A percentile compares a stretch with the other conserved stretches of the same genome.
Evolutionary conservation across 2,797 vertebrate genomes (phyloP).

Genomic region (Anguilla marmorata): DNA sequence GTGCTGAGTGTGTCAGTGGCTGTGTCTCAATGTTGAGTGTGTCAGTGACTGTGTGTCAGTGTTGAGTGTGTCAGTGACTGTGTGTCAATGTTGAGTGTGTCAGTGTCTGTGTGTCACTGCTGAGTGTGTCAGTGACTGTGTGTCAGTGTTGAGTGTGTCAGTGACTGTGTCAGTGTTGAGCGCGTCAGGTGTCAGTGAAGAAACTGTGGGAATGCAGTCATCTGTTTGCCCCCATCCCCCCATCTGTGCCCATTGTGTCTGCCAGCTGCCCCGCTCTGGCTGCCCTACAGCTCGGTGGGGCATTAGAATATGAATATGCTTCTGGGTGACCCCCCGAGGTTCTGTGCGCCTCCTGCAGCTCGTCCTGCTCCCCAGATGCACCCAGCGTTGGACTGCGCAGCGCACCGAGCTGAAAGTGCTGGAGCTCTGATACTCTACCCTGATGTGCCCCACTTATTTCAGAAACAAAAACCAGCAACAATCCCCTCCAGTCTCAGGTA

Average conservation of each 20-base stretch:
- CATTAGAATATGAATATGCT: slow-evolving; percentile 58
- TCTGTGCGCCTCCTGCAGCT: slow-evolving; percentile 1
- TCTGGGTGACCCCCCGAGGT: slow-evolving; percentile 27
- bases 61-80: no score
- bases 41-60: neutral
- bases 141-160: neutral
- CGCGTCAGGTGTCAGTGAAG: neutral
- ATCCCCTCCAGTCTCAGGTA: neutral
- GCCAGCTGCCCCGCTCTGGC: slow-evolving; percentile 40
- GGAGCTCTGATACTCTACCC: neutral
- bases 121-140: no score
- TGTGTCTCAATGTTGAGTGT: neutral
- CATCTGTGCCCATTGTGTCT: slow-evolving; percentile 45
- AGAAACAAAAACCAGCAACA: slow-evolving; percentile 4
- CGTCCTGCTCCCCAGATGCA: neutral
- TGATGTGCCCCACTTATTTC: slow-evolving; percentile 1
- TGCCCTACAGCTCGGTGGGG: slow-evolving; percentile 36
- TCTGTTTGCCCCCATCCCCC: slow-evolving; percentile 16
- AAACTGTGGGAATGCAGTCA: slow-evolving; percentile 29
- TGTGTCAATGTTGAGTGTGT: neutral
- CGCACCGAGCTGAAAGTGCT: slow-evolving; percentile 13
- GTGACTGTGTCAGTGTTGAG: neutral
- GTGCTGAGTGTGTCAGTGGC: neutral
- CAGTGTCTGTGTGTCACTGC: neutral
- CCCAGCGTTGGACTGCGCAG: neutral